Percentiles rank a stretch among this genome's conserved stretches.
Conservation (phyloP, 2,888 invertebrate genomes). For the Orthosia incerta region DNA sequence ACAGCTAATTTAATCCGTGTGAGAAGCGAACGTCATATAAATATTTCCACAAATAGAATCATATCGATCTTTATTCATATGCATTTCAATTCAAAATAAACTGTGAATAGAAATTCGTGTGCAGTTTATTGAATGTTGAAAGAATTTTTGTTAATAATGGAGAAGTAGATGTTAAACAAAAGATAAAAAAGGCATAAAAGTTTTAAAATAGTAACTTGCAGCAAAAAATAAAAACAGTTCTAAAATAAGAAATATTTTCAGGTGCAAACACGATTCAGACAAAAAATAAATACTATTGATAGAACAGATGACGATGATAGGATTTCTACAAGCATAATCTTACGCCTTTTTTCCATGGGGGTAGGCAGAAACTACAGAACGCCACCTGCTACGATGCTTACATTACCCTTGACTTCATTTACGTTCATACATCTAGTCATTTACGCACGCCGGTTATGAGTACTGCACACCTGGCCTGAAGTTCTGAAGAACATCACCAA, state of each 20-base stretch:
- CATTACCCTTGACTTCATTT: no score
- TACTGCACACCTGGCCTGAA: no score
- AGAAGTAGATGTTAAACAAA: conserved; percentile 4
- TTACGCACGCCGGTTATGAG: no score
- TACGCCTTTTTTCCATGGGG: no score
- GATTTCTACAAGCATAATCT: no score
- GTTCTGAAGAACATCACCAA: no score
- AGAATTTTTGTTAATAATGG: conserved; percentile 23
- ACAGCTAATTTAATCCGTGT: conserved; percentile 16
- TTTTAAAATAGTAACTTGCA: conserved; percentile 10
- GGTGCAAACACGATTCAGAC: background rate
- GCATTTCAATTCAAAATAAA: conserved; percentile 11
- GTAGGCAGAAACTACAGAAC: no score
- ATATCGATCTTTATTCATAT: conserved; percentile 15
- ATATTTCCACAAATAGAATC: conserved; percentile 35
- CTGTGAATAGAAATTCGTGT: conserved; percentile 32
- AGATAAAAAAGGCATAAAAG: conserved; percentile 16
- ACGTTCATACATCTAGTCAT: no score
- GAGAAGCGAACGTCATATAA: conserved; percentile 32
- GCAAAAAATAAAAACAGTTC: background rate
- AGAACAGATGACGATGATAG: background rate
- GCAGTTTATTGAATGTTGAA: conserved; percentile 24
- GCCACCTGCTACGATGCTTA: no score
- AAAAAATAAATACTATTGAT: background rate
- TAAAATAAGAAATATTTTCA: background rate